phyloP scores from a whole-genome alignment of 2,888 invertebrate species.

The Chaetogeoica ovagalla region DNA sequence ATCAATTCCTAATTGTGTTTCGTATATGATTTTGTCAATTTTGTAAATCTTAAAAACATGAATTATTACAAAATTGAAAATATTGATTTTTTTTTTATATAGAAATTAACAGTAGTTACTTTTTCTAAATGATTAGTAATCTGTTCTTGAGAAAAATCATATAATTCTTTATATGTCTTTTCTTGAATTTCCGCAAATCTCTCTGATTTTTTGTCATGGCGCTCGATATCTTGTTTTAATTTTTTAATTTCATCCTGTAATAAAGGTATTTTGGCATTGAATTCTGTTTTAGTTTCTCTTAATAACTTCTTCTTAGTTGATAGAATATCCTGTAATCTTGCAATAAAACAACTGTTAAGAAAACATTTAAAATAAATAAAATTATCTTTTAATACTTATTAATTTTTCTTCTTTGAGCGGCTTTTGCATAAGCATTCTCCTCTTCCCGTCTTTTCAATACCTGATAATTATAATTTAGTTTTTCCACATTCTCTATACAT shows the following conservation, averaged over 20 bases:
- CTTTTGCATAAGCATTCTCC: constrained; percentile 78
- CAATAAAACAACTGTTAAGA: neutral
- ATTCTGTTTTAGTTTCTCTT: constrained; percentile 37
- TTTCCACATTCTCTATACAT: constrained; percentile 83
- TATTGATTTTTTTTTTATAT: neutral
- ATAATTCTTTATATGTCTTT: constrained; percentile 50
- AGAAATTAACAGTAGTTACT: constrained; percentile 22
- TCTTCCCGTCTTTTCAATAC: constrained; percentile 84
- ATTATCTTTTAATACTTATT: constrained; percentile 63
- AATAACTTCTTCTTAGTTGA: constrained; percentile 22
- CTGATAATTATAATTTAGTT: constrained; percentile 88
- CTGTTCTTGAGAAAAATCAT: constrained; percentile 50
- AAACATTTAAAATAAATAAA: neutral
- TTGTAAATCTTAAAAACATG: constrained; percentile 42
- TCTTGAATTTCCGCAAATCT: constrained; percentile 50
- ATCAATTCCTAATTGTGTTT: constrained; percentile 43
- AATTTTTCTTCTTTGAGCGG: constrained; percentile 75
- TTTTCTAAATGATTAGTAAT: constrained; percentile 31
- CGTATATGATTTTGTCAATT: constrained; percentile 45
- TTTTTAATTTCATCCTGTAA: constrained; percentile 39
- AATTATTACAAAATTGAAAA: neutral
- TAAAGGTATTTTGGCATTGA: constrained; percentile 41
- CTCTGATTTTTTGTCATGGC: constrained; percentile 36
- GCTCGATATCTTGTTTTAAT: constrained; percentile 32
- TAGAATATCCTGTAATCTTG: constrained; percentile 39